Evolutionary conservation across 2,113 vertebrate species (phyloP).

Genomic region (Epinephelus fuscoguttatus): DNA sequence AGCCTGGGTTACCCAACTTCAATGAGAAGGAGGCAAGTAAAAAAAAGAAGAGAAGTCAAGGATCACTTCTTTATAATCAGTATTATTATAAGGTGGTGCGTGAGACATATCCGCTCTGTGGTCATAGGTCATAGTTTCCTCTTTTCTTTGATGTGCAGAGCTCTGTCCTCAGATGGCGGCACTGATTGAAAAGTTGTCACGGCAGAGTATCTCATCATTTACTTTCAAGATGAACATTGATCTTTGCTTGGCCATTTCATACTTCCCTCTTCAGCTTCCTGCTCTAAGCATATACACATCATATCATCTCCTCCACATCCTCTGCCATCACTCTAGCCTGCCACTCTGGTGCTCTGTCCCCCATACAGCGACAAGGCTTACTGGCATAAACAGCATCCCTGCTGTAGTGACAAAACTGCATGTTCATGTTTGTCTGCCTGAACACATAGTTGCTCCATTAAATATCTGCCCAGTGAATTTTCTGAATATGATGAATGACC

Average conservation of each 20-base stretch:
- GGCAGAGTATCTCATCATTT: neutral
- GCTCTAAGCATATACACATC: constrained; percentile 88
- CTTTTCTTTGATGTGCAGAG: neutral
- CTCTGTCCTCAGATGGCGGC: neutral
- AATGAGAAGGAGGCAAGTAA: neutral
- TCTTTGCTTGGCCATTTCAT: constrained; percentile 85
- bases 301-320: constrained; percentile 82
- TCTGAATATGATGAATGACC: constrained; percentile 49
- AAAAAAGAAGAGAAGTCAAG: neutral
- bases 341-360: constrained; percentile 85
- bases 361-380: constrained; percentile 6
- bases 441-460: constrained; percentile 50
- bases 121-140: neutral
- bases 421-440: constrained; percentile 7
- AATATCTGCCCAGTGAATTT: constrained; percentile 56
- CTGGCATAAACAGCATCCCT: neutral
- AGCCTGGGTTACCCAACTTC: neutral
- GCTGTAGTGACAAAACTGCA: neutral
- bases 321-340: constrained; percentile 95
- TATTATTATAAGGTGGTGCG: no score
- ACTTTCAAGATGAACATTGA: constrained; percentile 91
- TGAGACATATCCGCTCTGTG: neutral
- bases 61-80: no score
- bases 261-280: constrained; percentile 73
- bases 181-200: neutral